Evolutionary conservation across 2,113 vertebrate species (phyloP), one percentile per base, ranked within the genome.

Genomic region (Cichladusa arquata): DNA sequence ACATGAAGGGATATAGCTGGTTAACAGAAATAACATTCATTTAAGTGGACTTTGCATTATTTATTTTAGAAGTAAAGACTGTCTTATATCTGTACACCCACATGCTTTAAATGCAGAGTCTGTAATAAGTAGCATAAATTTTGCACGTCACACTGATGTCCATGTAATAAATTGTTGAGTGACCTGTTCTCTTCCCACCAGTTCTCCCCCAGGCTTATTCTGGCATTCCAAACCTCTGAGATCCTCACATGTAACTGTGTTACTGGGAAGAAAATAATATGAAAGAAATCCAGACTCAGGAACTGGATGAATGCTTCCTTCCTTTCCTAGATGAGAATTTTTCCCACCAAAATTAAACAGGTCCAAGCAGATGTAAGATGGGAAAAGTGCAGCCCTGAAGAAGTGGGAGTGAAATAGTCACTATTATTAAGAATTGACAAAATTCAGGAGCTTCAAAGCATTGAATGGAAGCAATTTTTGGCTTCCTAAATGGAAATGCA

Each of bases 1-100:
- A 95, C 94, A 81, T 50, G 80, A 96, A 96, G 81, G 93, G 93
- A 96, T 67, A 69, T 11, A 92, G 90, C 73, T 95, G 91, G 79
- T 95, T 94, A 96, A 96, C 74, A 88, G 89, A 95, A 82, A 95
- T 83, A 93, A 81, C 44, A n/a, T 86, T 93, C 81, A 88, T 93
- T 93, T 81, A 91, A 93, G 54, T 90, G 79, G 90, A 91, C 73
- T 91, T 58, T 88, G 51, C 90, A 94, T 96, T 92, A 92, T 90
- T 91, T 94, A 95, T 88, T 90, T 95, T 60, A 64, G 72, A 94
- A 83, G 67, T 83, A 93, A 83, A 78, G 61, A 31, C 48, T 78
- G 88, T 42, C 67, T 86, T 83, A 66, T 88, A 51, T 23, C 56
- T 53, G 51, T 29, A 78, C 56, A 76, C 61, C 29, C 69, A 62